Evolutionary conservation across 2,113 vertebrate species (phyloP).

Genomic region (Paradoxurus hermaphroditus): DNA sequence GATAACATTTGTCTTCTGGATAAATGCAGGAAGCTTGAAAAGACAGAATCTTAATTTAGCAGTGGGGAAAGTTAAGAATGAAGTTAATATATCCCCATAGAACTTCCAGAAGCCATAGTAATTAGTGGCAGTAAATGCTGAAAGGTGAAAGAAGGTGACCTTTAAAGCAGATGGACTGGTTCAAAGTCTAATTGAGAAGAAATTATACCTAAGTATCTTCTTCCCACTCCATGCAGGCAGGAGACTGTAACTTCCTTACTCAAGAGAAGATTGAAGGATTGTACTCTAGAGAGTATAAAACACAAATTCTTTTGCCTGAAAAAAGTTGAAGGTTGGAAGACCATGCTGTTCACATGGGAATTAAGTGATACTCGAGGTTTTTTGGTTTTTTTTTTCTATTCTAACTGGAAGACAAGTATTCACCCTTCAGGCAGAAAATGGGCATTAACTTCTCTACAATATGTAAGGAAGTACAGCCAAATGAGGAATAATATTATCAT

Average conservation of each 20-base stretch:
- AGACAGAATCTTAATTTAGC: not conserved
- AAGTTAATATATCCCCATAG: not conserved
- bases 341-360: not conserved
- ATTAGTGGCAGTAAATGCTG: slow-evolving; percentile 14
- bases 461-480: not conserved
- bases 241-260: not conserved
- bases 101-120: not conserved
- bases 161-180: not conserved
- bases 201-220: not conserved
- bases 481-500: not conserved
- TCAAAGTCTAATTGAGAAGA: slow-evolving; percentile 42
- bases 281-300: not conserved
- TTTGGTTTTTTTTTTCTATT: not conserved
- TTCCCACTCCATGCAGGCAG: not conserved
- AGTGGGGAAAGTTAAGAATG: not conserved
- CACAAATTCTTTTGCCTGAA: not conserved
- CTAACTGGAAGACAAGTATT: not conserved
- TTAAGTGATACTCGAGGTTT: not conserved
- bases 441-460: not conserved
- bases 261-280: not conserved
- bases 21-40: not conserved
- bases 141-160: slow-evolving; percentile 31
- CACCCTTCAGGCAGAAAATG: not conserved
- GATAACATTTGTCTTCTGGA: not conserved
- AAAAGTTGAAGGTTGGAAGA: not conserved